Evolutionary conservation across 2,113 vertebrate species (phyloP).

Genomic region (Lepus americanus): DNA sequence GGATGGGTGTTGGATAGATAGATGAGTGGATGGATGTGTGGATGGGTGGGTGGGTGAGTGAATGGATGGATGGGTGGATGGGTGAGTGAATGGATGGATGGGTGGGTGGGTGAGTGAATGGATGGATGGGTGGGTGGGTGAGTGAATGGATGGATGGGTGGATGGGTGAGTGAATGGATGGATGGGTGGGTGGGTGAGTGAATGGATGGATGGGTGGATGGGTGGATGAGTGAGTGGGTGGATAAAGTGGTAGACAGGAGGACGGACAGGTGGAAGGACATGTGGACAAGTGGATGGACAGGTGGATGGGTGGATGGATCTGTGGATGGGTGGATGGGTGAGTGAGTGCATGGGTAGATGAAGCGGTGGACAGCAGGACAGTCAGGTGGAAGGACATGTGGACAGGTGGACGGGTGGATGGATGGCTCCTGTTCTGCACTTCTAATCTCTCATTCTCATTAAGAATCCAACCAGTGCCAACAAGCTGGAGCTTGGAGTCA

Average conservation of each 20-base stretch:
- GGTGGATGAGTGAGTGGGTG: too few species aligned
- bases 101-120: too few species aligned
- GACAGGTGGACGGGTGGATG: not conserved
- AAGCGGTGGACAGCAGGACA: too few species aligned
- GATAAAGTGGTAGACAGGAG: too few species aligned
- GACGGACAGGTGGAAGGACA: not conserved
- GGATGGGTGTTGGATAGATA: not conserved
- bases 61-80: not conserved
- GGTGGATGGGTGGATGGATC: too few species aligned
- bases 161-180: not conserved
- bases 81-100: not conserved
- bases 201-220: not conserved
- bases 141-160: not conserved
- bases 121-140: not conserved
- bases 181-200: too few species aligned
- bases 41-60: not conserved
- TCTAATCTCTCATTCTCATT: conserved; percentile 87
- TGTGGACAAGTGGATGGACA: conserved; percentile 1
- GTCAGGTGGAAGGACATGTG: too few species aligned
- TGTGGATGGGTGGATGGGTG: not conserved
- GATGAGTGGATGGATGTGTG: not conserved
- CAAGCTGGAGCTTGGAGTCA: conserved; percentile 81
- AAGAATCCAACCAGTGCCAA: conserved; percentile 78
- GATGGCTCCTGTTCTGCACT: conserved; percentile 63
- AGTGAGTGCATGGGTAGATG: too few species aligned